Evolutionary conservation across 2,113 vertebrate genomes (phyloP), one percentile per base, ranked within the genome.

Genomic region (Panthera tigris): DNA sequence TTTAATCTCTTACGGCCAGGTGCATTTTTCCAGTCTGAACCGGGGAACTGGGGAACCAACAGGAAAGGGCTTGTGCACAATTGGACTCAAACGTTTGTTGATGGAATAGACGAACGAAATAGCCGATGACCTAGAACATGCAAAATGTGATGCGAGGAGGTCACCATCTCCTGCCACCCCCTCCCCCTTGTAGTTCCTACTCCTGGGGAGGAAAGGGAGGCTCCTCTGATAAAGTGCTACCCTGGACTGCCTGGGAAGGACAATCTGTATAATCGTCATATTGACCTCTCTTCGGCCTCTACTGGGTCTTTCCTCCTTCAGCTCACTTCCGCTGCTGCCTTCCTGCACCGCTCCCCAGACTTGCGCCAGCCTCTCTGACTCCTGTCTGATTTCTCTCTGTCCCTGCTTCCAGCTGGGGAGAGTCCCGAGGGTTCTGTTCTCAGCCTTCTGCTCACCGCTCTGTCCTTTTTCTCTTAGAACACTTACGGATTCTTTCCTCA

Each of bases 41-140:
- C 4, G 0, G 33, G 52, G 8, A 68, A 48, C 6, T 3, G 0
- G 33, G 52, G 6, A 68, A 48, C 41, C 83, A 79, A 29, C n/a
- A 65, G 31, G 3, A 93, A 82, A 81, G 2, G 36, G 27, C 13
- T 91, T 87, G 25, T 69, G 39, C 36, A 78, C 41, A 83, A 23
- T 61, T 19, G 19, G 57, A 85, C 52, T 93, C n/a, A 45, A 19
- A 27, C 89, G 78, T 52, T 85, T 76, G 18, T 61, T 45, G 13
- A 39, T 55, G 65, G 45, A 82, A 23, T 80, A 87, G 83, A 41
- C 63, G 23, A 92, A 31, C 52, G 48, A 90, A 78, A 89, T 36
- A 61, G 55, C 11, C 14, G 45, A 41, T 10, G 19, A 19, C 7
- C 7, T 27, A 19, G 29, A 61, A 52, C 52, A 33, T 29, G 5